phyloP scores from a whole-genome alignment of 2,888 invertebrate species.

The Spisula solida region DNA sequence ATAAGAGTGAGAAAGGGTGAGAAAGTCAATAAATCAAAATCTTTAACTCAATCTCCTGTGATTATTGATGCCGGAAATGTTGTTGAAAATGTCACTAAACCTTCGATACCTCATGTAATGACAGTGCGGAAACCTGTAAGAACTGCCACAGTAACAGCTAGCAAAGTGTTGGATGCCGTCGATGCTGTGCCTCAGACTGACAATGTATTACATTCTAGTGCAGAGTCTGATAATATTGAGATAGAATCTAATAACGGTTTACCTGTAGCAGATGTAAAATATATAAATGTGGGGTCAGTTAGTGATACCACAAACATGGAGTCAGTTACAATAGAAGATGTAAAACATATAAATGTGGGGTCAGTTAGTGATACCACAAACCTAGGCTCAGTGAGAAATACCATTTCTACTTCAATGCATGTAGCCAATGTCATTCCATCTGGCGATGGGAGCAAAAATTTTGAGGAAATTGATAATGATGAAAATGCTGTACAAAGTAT shows the following conservation, averaged over 20 bases:
- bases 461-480: background rate
- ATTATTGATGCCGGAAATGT: background rate
- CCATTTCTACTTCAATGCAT: background rate
- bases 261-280: background rate
- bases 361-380: background rate
- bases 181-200: background rate
- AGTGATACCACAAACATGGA: background rate
- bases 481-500: background rate
- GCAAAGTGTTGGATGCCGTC: background rate
- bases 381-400: background rate
- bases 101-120: conserved; percentile 31
- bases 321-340: background rate
- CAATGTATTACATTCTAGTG: background rate
- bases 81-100: background rate
- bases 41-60: background rate
- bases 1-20: background rate
- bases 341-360: background rate
- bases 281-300: background rate
- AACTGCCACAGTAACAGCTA: background rate
- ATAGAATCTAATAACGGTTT: background rate
- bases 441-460: background rate
- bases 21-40: background rate
- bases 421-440: background rate
- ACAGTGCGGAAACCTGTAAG: background rate
- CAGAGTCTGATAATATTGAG: background rate